These are phyloP conservation scores for Glaucidium brasilianum DNA, from an alignment of 2,113 vertebrate species.

Conservation along the genomic window DNA sequence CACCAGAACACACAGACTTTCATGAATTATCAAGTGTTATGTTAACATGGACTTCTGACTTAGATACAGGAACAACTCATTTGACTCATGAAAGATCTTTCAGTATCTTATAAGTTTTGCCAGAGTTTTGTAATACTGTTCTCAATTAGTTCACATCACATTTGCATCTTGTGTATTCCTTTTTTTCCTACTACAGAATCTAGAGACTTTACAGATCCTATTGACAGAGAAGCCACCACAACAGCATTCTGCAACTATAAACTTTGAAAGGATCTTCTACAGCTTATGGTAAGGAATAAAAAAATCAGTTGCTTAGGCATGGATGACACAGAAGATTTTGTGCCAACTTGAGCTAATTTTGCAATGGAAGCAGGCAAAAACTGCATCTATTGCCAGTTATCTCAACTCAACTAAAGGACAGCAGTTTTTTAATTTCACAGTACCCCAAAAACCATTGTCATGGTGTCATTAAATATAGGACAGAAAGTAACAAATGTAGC, in stretches of 20 bases:
- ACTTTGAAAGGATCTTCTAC: neutral
- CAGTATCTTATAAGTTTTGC: neutral
- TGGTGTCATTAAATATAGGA: neutral
- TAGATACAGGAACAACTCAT: neutral
- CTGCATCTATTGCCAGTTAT: neutral
- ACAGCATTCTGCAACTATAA: neutral
- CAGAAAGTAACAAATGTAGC: neutral
- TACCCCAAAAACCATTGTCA: neutral
- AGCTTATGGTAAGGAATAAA: neutral
- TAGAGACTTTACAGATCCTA: neutral
- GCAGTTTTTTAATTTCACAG: neutral
- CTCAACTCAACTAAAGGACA: neutral
- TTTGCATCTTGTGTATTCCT: neutral
- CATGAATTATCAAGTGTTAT: neutral
- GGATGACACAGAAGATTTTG: neutral
- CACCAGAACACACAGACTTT: neutral
- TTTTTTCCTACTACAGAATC: neutral
- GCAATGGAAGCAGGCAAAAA: neutral
- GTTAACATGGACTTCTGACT: neutral
- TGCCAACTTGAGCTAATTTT: neutral
- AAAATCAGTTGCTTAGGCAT: neutral
- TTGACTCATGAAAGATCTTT: neutral
- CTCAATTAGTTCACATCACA: neutral
- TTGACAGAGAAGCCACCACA: neutral
- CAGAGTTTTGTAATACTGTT: neutral